Percentiles rank a stretch among this genome's conserved stretches.
These are phyloP conservation scores for Lacerta bilineata DNA, from an alignment of 2,797 vertebrate genomes.

Conservation along the genomic window DNA sequence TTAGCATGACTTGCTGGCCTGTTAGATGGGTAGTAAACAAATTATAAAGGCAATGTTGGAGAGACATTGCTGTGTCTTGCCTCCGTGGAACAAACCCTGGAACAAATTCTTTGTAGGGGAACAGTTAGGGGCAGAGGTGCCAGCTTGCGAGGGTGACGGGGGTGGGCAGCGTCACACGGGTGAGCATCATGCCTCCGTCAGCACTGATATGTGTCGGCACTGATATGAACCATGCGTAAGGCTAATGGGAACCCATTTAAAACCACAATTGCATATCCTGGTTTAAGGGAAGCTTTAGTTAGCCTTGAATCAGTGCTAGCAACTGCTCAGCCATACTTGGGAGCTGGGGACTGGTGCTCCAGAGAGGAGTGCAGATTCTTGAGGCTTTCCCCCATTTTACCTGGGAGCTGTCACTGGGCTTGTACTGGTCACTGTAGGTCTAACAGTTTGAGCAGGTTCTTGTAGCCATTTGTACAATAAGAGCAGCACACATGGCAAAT, in stretches of 20 bases:
- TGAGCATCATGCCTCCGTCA: no score
- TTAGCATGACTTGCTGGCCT: neutral
- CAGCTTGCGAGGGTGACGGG: no score
- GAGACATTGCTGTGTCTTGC: no score
- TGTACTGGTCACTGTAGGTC: neutral
- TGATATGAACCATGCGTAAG: neutral
- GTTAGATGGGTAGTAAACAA: neutral
- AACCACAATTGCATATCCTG: neutral
- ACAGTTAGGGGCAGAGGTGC: no score
- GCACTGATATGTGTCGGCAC: neutral
- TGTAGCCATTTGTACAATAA: neutral
- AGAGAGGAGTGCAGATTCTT: neutral
- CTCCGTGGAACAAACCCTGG: neutral
- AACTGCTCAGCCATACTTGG: neutral
- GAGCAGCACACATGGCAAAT: neutral
- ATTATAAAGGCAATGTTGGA: neutral
- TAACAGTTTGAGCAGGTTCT: slow-evolving; percentile 25
- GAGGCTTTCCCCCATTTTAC: neutral
- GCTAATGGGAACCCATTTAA: neutral
- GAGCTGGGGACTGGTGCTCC: neutral
- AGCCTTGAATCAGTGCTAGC: neutral
- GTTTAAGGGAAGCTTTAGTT: neutral
- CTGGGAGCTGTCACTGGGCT: neutral
- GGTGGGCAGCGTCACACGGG: no score
- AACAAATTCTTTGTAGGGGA: no score